Conservation (phyloP, 2,113 vertebrate species). For the Struthio camelus region DNA sequence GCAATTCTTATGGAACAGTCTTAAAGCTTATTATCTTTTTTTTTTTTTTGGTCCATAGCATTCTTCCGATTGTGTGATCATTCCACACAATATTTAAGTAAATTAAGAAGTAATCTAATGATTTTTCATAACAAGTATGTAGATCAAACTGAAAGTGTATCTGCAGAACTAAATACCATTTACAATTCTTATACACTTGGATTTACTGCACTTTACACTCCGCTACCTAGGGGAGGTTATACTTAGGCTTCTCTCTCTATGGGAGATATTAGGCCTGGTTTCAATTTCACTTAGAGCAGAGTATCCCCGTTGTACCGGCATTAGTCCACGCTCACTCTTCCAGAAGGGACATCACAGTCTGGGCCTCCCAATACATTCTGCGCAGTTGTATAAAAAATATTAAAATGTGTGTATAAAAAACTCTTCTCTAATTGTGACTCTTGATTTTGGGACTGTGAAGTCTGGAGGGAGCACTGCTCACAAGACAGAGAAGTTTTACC, state of each 20-base stretch:
- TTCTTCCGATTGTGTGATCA: too few species aligned
- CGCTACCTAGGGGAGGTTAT: too few species aligned
- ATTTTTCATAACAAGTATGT: too few species aligned
- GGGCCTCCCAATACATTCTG: fast-evolving
- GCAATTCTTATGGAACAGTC: too few species aligned
- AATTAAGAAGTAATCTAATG: too few species aligned
- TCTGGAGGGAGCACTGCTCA: fast-evolving
- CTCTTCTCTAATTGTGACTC: fast-evolving
- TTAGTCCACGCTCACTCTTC: fast-evolving
- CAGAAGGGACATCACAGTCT: not conserved
- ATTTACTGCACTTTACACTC: not conserved
- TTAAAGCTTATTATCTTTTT: too few species aligned
- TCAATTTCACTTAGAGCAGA: not conserved
- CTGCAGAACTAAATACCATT: too few species aligned
- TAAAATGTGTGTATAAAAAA: fast-evolving
- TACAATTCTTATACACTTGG: too few species aligned
- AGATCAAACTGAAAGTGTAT: too few species aligned
- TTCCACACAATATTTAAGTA: too few species aligned
- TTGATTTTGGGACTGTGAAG: fast-evolving
- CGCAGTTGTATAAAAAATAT: fast-evolving
- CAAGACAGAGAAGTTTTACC: not conserved
- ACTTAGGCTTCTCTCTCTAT: not conserved
- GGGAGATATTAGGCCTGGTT: not conserved
- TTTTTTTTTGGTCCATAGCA: too few species aligned
- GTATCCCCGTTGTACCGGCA: not conserved